Base-by-base conservation (phyloP, 2,888 invertebrate genomes). In the Phragmatobia fuliginosa region DNA sequence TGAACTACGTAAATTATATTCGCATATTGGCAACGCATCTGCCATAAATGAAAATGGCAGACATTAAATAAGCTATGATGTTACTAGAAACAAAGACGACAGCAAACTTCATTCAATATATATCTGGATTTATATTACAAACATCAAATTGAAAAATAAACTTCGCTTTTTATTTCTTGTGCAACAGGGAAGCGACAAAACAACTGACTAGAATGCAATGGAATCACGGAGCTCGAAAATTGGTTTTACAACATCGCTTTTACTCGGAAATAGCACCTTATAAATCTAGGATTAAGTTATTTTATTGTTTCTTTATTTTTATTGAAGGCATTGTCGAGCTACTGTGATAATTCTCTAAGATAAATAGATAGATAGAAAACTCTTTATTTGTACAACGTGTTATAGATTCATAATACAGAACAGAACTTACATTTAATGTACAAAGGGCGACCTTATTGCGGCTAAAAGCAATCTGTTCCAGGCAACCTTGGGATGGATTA, bases 141-240 rank as follows among this genome's bases (percentile, higher is more conserved):
- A 52, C 11, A 52, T 5, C 25, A 52, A 25, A 62, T 62, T 31
- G 62, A 41, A 41, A 41, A 0, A 41, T 68, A n/a, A 56, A 61
- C 60, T 61, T 65, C 21, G 18, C 31, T 65, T 64, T 65, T 58
- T 49, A 61, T 52, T 66, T 58, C 45, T 52, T 65, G 28, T 66
- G 45, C 56, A 66, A 66, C 56, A 62, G 38, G 1, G 41, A 66
- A 31, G 66, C 58, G 62, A 70, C 68, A 67, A 71, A 58, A 56
- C 56, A 68, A 66, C 41, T 32, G 52, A 58, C 33, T 62, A 60
- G 59, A 69, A 41, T 38, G 70, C 62, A 66, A 73, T 62, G 60
- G 62, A 67, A 67, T 70, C 62, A 52, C 74, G 41, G 36, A 59
- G 36, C 67, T 59, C 18, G 62, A 68, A 71, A 74, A 70, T 70